A percentile compares a stretch with the other conserved stretches of the same genome.
Conservation (phyloP, 1,140 invertebrate species). For the Tribolium madens region DNA sequence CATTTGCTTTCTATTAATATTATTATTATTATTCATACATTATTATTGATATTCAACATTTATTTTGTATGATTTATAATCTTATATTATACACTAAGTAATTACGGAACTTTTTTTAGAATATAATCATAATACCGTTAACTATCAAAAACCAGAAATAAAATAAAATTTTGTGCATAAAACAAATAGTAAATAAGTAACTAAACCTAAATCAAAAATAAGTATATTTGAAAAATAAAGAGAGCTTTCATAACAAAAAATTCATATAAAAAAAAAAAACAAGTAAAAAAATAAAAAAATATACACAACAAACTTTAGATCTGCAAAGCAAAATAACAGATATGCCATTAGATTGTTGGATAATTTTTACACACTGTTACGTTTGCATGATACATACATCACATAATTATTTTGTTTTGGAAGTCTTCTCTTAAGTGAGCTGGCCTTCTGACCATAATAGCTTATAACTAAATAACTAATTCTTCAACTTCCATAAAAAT, state of each 20-base stretch:
- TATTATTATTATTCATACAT: slow-evolving; percentile 40
- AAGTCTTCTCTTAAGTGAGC: slow-evolving; percentile 48
- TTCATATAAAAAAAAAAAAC: slow-evolving; percentile 5
- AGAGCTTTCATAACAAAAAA: slow-evolving; percentile 29
- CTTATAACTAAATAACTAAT: slow-evolving; percentile 25
- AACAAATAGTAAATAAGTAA: slow-evolving; percentile 1
- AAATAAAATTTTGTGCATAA: slow-evolving; percentile 26
- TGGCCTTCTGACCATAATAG: slow-evolving; percentile 36
- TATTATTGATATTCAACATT: slow-evolving; percentile 45
- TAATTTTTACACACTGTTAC: slow-evolving; percentile 43
- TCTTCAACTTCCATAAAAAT: slow-evolving; percentile 20
- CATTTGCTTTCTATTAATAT: slow-evolving; percentile 40
- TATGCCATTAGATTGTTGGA: slow-evolving; percentile 38
- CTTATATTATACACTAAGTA: slow-evolving; percentile 41
- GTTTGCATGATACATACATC: slow-evolving; percentile 48
- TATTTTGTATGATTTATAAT: slow-evolving; percentile 39
- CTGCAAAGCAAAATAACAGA: slow-evolving; percentile 41
- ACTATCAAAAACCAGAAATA: slow-evolving; percentile 7
- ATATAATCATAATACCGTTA: slow-evolving; percentile 18
- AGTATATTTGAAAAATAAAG: slow-evolving; percentile 26
- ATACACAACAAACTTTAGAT: slow-evolving; percentile 11
- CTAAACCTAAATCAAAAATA: slow-evolving; percentile 20
- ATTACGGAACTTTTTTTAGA: slow-evolving; percentile 32
- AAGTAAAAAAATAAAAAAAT: slow-evolving; percentile 21
- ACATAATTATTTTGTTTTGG: slow-evolving; percentile 48